Evolutionary conservation across 2,113 vertebrate species (phyloP).

Genomic region (Podarcis cretensis): DNA sequence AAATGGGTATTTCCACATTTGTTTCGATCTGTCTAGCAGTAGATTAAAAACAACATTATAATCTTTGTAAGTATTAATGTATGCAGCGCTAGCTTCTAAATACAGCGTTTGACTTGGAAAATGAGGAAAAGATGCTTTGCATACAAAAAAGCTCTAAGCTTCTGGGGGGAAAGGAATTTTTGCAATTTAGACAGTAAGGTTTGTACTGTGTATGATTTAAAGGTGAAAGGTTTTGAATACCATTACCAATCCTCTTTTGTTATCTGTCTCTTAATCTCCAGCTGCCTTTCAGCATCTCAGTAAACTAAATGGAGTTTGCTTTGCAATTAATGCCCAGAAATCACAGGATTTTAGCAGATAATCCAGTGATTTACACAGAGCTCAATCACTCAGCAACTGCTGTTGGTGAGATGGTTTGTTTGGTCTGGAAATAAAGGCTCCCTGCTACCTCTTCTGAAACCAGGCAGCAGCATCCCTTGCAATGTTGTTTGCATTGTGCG

Average conservation of each 20-base stretch:
- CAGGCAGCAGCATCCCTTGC: background rate
- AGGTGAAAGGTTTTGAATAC: background rate
- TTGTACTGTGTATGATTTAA: background rate
- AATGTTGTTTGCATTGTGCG: background rate
- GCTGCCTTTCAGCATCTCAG: slow-evolving; percentile 8
- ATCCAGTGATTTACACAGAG: slow-evolving; percentile 12
- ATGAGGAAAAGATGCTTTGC: background rate
- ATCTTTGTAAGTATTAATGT: background rate
- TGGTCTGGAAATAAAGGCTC: background rate
- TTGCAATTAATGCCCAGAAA: slow-evolving; percentile 29
- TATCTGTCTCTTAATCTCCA: slow-evolving; percentile 7
- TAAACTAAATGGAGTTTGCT: slow-evolving; percentile 5
- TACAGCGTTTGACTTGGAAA: background rate
- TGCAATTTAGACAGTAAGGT: background rate
- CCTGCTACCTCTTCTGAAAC: background rate
- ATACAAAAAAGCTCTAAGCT: background rate
- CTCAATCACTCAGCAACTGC: background rate
- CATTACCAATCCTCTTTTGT: slow-evolving; percentile 5
- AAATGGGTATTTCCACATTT: background rate
- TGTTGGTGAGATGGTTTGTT: slow-evolving; percentile 1
- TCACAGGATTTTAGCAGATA: slow-evolving; percentile 15
- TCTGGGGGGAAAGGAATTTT: background rate
- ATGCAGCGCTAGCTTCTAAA: background rate
- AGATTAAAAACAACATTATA: background rate
- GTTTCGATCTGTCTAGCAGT: background rate